Conservation (phyloP, 2,113 vertebrate species). For the Propithecus coquereli region DNA sequence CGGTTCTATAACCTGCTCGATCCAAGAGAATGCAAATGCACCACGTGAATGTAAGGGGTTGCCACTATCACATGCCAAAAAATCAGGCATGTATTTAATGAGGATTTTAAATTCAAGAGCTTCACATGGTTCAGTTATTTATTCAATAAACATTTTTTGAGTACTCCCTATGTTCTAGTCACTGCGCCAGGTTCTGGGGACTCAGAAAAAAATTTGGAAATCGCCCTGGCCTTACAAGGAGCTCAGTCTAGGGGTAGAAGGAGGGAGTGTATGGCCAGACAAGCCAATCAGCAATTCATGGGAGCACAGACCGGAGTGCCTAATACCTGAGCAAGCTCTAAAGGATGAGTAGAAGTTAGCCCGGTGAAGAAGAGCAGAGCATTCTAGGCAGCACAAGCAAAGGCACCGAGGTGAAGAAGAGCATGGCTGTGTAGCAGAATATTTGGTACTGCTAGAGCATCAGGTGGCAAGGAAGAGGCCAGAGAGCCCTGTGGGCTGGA, state of each 20-base stretch:
- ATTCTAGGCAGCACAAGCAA: not conserved
- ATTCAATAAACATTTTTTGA: not conserved
- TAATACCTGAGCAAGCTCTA: not conserved
- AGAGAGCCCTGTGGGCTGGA: not conserved
- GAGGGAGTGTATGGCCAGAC: rapidly evolving
- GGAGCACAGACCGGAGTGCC: not conserved
- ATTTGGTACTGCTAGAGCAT: not conserved
- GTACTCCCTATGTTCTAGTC: not conserved
- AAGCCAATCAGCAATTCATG: not conserved
- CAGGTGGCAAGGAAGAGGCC: not conserved
- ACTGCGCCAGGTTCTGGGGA: not conserved
- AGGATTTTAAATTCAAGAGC: not conserved
- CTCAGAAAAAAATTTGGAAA: not conserved
- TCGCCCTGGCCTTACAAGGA: not conserved
- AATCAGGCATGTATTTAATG: not conserved
- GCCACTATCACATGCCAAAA: not conserved
- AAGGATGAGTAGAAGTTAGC: not conserved
- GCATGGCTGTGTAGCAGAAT: no score
- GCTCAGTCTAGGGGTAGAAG: not conserved
- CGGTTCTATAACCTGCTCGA: not conserved
- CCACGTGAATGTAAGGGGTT: no score
- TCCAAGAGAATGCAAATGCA: rapidly evolving
- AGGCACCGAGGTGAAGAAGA: not conserved
- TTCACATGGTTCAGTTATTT: not conserved
- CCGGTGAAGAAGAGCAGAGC: not conserved